Evolutionary conservation across 1,140 invertebrate species (phyloP).

Genomic region (Telenomus remus): DNA sequence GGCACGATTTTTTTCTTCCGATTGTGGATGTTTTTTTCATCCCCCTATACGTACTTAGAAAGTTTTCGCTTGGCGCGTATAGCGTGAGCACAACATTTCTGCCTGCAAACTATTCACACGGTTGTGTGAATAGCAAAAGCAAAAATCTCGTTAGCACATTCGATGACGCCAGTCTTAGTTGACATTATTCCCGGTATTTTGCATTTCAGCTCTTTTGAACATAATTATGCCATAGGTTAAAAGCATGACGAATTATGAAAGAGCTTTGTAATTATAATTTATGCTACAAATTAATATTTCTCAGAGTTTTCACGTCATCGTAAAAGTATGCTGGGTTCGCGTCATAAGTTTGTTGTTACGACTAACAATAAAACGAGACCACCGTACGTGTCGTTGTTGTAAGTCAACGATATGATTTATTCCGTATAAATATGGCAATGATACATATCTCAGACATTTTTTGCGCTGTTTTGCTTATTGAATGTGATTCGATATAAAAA

Average conservation of each 20-base stretch:
- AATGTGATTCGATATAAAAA: too few species aligned
- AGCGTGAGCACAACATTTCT: slow-evolving; percentile 42
- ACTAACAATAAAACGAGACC: too few species aligned
- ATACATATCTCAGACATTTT: too few species aligned
- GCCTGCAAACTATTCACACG: slow-evolving; percentile 47
- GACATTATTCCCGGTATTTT: slow-evolving; percentile 52
- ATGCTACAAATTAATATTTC: slow-evolving; percentile 14
- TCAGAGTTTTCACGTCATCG: background rate
- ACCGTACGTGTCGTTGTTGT: too few species aligned
- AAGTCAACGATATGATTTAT: too few species aligned
- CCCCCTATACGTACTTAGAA: slow-evolving; percentile 33
- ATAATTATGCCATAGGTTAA: slow-evolving; percentile 54
- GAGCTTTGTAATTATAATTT: slow-evolving; percentile 42
- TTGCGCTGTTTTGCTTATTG: too few species aligned
- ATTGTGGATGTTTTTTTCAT: slow-evolving; percentile 41
- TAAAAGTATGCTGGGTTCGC: slow-evolving; percentile 23
- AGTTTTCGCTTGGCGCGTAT: slow-evolving; percentile 46
- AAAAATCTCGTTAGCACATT: slow-evolving; percentile 55
- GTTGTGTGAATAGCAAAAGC: slow-evolving; percentile 42
- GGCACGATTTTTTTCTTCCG: slow-evolving; percentile 17
- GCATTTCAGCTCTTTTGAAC: slow-evolving; percentile 31
- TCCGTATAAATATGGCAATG: too few species aligned
- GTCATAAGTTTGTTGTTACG: slow-evolving; percentile 27
- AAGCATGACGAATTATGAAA: slow-evolving; percentile 52
- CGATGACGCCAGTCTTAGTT: slow-evolving; percentile 55